Evolutionary conservation across 2,888 invertebrate species (phyloP), one percentile per base, ranked within the genome.

Genomic region (Prosopocoilus inquinatus): DNA sequence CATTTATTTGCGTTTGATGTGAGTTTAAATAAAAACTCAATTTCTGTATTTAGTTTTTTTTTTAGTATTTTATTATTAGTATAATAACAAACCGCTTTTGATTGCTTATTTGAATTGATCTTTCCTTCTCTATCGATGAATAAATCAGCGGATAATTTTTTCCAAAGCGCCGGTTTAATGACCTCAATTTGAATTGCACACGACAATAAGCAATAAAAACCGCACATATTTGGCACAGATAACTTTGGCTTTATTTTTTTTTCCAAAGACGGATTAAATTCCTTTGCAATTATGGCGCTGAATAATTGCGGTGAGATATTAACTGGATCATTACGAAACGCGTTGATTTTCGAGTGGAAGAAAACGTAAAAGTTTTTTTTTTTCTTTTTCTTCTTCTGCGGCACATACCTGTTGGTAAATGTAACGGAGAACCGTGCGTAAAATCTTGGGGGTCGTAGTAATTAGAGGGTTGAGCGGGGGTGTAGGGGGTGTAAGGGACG

Each of bases 321-420:
- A 41, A 4, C 9, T 13, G 7, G 20, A 28, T 28, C 20, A 28
- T 28, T 28, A 7, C 20, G 20, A 28, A 28, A 28, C 20, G 20
- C 20, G 20, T 28, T 28, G 2, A 28, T 28, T 28, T 28, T 7
- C 7, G 20, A 28, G 4, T 28, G 20, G 5, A n/a, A n/a, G n/a
- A n/a, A n/a, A n/a, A n/a, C n/a, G n/a, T n/a, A n/a, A n/a, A n/a
- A n/a, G n/a, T n/a, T n/a, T n/a, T n/a, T n/a, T n/a, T n/a, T n/a
- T n/a, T n/a, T n/a, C 20, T 28, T 28, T 28, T 28, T 28, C 7
- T 28, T 5, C 5, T 28, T 28, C 0, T 28, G 20, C 20, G 5
- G 3, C 20, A 28, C 20, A 28, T 77, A 84, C 84, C 84, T 75
- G 84, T 73, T 55, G 84, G 84, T 74, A 88, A 78, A 67, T 86